These are phyloP conservation scores for Lichenostomus cassidix DNA, from an alignment of 2,113 vertebrate species.

Conservation along the genomic window DNA sequence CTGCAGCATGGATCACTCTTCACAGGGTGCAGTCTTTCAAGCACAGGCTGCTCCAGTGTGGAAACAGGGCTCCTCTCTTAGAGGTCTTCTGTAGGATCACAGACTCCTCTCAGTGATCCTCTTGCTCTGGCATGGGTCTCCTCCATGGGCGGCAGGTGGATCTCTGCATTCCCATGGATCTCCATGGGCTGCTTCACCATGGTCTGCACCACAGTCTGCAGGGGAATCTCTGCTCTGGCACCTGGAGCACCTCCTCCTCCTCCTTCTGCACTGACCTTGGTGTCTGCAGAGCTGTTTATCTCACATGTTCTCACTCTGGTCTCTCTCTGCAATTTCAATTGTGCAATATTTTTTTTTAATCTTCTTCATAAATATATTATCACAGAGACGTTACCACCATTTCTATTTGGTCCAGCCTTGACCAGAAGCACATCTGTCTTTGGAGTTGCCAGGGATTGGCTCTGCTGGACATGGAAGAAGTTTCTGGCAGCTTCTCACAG, in stretches of 20 bases:
- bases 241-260: not conserved
- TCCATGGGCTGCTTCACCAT: not conserved
- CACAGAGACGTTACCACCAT: not conserved
- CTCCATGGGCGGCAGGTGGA: not conserved
- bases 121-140: no score
- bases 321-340: no score
- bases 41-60: not conserved
- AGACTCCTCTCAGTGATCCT: no score
- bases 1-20: not conserved
- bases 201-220: no score
- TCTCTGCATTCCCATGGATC: rapidly evolving
- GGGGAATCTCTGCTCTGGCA: not conserved
- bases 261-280: not conserved
- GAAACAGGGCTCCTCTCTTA: not conserved
- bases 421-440: not conserved
- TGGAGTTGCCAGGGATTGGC: not conserved
- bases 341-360: rapidly evolving
- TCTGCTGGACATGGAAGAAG: not conserved
- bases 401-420: not conserved
- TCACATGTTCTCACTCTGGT: not conserved
- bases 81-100: not conserved
- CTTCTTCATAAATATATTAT: not conserved
- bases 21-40: not conserved
- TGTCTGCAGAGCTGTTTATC: not conserved
- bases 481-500: not conserved